Base-by-base conservation (phyloP, 2,888 invertebrate genomes). In the Empis livida region DNA sequence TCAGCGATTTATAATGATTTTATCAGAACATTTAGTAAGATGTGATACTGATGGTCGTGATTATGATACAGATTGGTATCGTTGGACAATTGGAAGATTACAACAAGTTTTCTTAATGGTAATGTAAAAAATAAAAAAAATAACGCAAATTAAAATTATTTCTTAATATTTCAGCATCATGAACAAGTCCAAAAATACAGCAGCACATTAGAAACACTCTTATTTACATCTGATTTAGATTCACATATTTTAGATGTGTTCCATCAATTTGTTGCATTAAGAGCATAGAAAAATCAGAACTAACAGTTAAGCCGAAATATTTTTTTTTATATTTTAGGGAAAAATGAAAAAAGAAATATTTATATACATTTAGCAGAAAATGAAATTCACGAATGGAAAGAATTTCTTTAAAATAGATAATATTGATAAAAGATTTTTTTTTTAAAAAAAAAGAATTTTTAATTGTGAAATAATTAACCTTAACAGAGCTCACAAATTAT, bases 151-250 rank as follows among this genome's bases (percentile, higher is more conserved):
- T 20, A 20, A 20, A 5, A 20, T 20, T 20, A 5, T 20, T 20
- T 20, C 4, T 20, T 20, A 20, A 20, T 5, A 20, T 20, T 46
- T 37, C 75, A 96, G 95, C 95, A 97, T 69, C 90, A 94, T 66
- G 93, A 94, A 63, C 93, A 96, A 77, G 94, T 97, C 17, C 92
- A 93, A 72, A 91, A 92, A 64, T 96, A 95, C 75, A 91, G 92
- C 68, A 86, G 87, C 55, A 95, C 95, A 0, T 70, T 99, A 67
- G 95, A 96, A 68, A 92, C 91, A 1, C 75, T 97, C 42, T 78
- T 99, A 40, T 99, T 99, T 71, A 95, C 96, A 1, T 91, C 90
- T 58, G 95, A 96, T 69, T 75, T 96, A 64, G 97, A 97, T 65
- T 83, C 90, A 4, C 94, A 95, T 67, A 94, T 99, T 62, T 72